Evolutionary conservation across 1,140 invertebrate genomes (phyloP).

Genomic region (Zaprionus taronus): DNA sequence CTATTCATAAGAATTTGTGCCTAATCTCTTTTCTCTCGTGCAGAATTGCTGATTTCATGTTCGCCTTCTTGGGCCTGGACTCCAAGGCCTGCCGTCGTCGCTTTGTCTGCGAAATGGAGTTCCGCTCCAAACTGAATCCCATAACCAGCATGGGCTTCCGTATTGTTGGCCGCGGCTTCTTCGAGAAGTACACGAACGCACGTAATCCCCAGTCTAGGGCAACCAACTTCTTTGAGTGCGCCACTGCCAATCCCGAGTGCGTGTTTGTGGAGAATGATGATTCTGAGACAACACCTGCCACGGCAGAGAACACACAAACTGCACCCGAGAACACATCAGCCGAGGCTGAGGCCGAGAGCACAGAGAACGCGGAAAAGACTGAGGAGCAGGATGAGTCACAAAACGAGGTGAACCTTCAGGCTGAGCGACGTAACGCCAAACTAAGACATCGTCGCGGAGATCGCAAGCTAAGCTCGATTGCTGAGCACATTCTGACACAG

Average conservation of each 20-base stretch:
- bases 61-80: constrained; percentile 77
- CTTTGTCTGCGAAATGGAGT: constrained; percentile 83
- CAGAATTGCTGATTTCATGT: constrained; percentile 80
- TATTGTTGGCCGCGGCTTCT: constrained; percentile 78
- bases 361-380: constrained; percentile 2
- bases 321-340: neutral
- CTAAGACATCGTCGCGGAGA: constrained; percentile 55
- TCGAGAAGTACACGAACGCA: constrained; percentile 76
- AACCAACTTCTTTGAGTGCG: constrained; percentile 67
- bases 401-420: constrained; percentile 67
- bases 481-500: constrained; percentile 68
- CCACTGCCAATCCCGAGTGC: constrained; percentile 73
- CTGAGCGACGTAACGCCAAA: constrained; percentile 61
- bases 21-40: neutral
- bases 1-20: no score
- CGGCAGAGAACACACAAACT: neutral
- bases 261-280: constrained; percentile 69
- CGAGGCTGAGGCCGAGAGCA: neutral
- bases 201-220: constrained; percentile 64
- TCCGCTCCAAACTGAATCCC: constrained; percentile 74
- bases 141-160: constrained; percentile 81
- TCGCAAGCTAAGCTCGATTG: constrained; percentile 62
- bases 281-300: constrained; percentile 2
- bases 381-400: constrained; percentile 44
- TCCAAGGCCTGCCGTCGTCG: constrained; percentile 76